A percentile compares a stretch with the other conserved stretches of the same genome.
phyloP scores from a whole-genome alignment of 2,113 vertebrate genomes.

The Gopherus flavomarginatus region DNA sequence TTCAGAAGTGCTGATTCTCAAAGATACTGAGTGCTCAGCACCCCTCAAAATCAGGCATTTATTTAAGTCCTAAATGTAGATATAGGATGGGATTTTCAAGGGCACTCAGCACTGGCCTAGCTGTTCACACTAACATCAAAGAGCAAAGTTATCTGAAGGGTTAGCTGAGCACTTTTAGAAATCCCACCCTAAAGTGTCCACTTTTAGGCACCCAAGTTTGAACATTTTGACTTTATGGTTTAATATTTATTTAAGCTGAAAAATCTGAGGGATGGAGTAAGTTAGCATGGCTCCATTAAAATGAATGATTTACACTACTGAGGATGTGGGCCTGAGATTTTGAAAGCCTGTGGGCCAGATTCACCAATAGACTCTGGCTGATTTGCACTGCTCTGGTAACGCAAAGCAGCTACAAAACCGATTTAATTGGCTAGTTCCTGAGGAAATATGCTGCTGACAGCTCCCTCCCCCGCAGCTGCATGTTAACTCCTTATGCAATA shows the following conservation, averaged over 20 bases:
- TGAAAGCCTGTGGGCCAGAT: not conserved
- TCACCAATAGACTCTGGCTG: not conserved
- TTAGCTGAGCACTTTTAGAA: not conserved
- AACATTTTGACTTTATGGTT: not conserved
- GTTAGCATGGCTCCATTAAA: not conserved
- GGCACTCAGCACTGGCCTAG: not conserved
- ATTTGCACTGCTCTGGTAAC: not conserved
- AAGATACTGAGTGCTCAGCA: not conserved
- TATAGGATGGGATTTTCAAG: not conserved
- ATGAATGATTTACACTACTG: not conserved
- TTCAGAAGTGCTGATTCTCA: not conserved
- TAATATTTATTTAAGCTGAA: not conserved
- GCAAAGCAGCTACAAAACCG: not conserved
- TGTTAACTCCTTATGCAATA: not conserved
- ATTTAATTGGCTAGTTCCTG: not conserved
- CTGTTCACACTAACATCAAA: not conserved
- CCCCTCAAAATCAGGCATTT: not conserved
- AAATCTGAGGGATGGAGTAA: not conserved
- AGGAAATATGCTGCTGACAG: not conserved
- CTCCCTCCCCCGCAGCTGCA: not conserved
- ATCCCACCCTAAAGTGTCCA: not conserved
- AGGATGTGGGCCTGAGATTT: not conserved
- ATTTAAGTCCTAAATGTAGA: not conserved
- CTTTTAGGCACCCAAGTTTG: not conserved
- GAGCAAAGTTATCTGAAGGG: not conserved